Evolutionary conservation across 37 sponge, comb jelly and placozoan genomes (phyloP).

Genomic region (Spongilla lacustris): DNA sequence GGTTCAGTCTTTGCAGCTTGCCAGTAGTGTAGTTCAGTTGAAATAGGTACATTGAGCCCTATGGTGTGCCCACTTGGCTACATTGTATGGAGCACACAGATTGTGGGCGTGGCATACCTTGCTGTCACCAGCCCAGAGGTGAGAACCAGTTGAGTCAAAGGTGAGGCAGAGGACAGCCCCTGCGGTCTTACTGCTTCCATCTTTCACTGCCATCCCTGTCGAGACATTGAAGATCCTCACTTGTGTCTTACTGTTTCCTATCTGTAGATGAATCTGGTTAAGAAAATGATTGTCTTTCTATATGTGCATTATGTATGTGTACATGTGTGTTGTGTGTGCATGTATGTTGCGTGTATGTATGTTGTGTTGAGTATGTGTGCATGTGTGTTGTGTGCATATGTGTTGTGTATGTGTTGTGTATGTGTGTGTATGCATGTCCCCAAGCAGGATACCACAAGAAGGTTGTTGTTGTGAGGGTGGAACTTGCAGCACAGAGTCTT

Average conservation of each 20-base stretch:
- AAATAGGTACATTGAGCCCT: slow-evolving; percentile 84
- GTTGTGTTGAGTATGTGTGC: background rate
- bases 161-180: slow-evolving; percentile 68
- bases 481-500: slow-evolving; percentile 57
- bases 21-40: slow-evolving; percentile 67
- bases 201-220: slow-evolving; percentile 85
- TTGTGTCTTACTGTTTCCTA: slow-evolving; percentile 84
- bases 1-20: slow-evolving; percentile 68
- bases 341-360: slow-evolving; percentile 5
- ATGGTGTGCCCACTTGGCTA: background rate
- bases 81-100: background rate
- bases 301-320: background rate
- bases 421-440: background rate
- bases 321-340: background rate
- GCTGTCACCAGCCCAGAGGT: slow-evolving; percentile 83
- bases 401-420: background rate
- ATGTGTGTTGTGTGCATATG: too few species aligned
- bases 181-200: slow-evolving; percentile 80
- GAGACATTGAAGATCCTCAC: slow-evolving; percentile 88
- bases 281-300: background rate
- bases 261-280: slow-evolving; percentile 10
- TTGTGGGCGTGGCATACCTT: slow-evolving; percentile 39
- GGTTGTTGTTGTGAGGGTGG: slow-evolving; percentile 66
- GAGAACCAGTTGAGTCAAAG: slow-evolving; percentile 75
- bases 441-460: slow-evolving; percentile 73